Percentiles rank a stretch among this genome's conserved stretches.
Conservation (phyloP, 2,888 invertebrate species). For the Neoaliturus tenellus region DNA sequence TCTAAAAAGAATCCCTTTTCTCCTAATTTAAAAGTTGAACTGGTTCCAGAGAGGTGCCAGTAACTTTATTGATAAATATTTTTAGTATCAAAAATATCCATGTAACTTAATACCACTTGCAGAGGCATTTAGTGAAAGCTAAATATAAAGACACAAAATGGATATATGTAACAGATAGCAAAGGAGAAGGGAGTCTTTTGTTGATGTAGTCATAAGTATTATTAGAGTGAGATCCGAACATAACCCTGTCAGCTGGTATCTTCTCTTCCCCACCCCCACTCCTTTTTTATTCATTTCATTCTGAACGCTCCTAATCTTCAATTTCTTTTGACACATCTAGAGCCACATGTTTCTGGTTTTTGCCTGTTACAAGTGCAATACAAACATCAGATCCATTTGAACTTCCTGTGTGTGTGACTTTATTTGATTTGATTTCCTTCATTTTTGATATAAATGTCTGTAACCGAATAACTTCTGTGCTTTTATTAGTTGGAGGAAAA, state of each 20-base stretch:
- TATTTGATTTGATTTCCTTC: no score
- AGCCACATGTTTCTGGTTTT: background rate
- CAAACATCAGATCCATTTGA: background rate
- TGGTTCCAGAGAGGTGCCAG: no score
- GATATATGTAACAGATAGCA: slow-evolving; percentile 25
- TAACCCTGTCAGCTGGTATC: slow-evolving; percentile 4
- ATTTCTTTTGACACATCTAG: background rate
- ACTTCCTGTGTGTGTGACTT: background rate
- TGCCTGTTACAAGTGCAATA: background rate
- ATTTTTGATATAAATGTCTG: no score
- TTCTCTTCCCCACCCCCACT: background rate
- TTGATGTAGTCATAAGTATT: slow-evolving; percentile 29
- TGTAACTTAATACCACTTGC: background rate
- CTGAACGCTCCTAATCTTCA: background rate
- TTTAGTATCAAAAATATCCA: no score
- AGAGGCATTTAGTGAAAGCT: background rate
- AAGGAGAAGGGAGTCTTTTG: slow-evolving; percentile 13
- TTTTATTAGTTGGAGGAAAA: no score
- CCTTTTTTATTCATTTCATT: background rate
- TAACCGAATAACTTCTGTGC: no score
- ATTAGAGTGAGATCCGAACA: background rate
- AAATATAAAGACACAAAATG: slow-evolving; percentile 11
- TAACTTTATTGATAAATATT: no score
- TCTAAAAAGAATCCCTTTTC: no score
- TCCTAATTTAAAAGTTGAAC: no score